Evolutionary conservation across 2,113 vertebrate genomes (phyloP).

Genomic region (Suricata suricatta): DNA sequence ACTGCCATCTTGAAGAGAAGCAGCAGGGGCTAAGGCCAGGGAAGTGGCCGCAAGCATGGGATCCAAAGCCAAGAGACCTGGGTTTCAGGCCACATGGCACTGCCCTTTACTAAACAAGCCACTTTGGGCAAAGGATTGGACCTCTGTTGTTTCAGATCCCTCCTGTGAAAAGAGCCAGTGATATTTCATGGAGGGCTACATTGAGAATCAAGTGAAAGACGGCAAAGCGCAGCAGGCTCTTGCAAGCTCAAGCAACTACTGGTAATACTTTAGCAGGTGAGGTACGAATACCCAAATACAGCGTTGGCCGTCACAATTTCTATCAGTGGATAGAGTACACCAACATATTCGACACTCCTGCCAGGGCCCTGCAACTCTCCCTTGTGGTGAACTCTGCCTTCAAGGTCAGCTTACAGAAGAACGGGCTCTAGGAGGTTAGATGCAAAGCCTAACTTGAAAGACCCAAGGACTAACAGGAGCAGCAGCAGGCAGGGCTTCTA

Average conservation of each 20-base stretch:
- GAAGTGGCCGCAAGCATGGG: not conserved
- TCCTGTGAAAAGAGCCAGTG: not conserved
- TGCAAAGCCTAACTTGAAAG: not conserved
- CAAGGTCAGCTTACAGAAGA: not conserved
- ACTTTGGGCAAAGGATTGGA: not conserved
- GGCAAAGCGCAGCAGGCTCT: not conserved
- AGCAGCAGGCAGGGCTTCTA: not conserved
- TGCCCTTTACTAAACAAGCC: not conserved
- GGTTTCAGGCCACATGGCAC: not conserved
- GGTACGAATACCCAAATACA: not conserved
- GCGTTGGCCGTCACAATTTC: not conserved
- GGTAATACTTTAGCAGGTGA: not conserved
- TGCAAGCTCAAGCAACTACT: not conserved
- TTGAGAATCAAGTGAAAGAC: not conserved
- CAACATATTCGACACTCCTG: not conserved
- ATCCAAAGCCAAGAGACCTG: not conserved
- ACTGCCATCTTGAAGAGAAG: not conserved
- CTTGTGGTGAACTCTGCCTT: not conserved
- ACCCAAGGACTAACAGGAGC: not conserved
- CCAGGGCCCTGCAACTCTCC: not conserved
- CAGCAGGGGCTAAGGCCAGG: not conserved
- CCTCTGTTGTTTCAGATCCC: not conserved
- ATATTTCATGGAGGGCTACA: not conserved
- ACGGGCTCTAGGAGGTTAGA: not conserved
- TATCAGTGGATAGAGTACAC: not conserved